phyloP scores from a whole-genome alignment of 2,888 invertebrate genomes.

The Drosophila nigritarsus region DNA sequence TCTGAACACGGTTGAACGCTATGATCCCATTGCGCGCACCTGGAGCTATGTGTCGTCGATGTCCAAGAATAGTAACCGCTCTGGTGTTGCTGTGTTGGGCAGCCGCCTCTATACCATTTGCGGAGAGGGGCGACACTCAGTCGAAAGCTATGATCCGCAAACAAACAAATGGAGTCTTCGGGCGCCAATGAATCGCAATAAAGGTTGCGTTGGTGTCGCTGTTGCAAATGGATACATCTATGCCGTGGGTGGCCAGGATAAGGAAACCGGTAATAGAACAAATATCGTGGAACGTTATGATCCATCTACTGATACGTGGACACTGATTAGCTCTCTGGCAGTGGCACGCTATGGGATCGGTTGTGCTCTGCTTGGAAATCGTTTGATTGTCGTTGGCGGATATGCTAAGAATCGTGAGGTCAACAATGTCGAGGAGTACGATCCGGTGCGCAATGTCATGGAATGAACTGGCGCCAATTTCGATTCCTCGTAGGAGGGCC shows the following conservation, averaged over 20 bases:
- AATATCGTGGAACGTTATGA: slow-evolving; percentile 95
- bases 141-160: slow-evolving; percentile 93
- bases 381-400: slow-evolving; percentile 92
- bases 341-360: slow-evolving; percentile 95
- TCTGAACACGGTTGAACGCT: slow-evolving; percentile 96
- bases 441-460: slow-evolving; percentile 92
- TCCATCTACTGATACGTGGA: slow-evolving; percentile 93
- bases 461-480: slow-evolving; percentile 91
- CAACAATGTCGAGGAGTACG: slow-evolving; percentile 94
- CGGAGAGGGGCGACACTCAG: slow-evolving; percentile 96
- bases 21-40: slow-evolving; percentile 94
- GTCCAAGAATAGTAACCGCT: slow-evolving; percentile 92
- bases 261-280: slow-evolving; percentile 93
- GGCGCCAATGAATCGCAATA: slow-evolving; percentile 92
- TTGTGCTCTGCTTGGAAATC: slow-evolving; percentile 92
- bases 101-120: slow-evolving; percentile 95
- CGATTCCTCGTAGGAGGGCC: slow-evolving; percentile 93
- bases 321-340: slow-evolving; percentile 91
- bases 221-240: slow-evolving; percentile 95
- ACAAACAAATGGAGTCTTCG: slow-evolving; percentile 92
- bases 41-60: slow-evolving; percentile 97
- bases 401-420: slow-evolving; percentile 95
- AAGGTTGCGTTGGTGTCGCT: slow-evolving; percentile 95
- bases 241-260: slow-evolving; percentile 86
- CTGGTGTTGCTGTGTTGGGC: slow-evolving; percentile 94